A percentile compares a stretch with the other conserved stretches of the same genome.
Evolutionary conservation across 2,113 vertebrate genomes (phyloP).

Genomic region (Tympanuchus pallidicinctus): DNA sequence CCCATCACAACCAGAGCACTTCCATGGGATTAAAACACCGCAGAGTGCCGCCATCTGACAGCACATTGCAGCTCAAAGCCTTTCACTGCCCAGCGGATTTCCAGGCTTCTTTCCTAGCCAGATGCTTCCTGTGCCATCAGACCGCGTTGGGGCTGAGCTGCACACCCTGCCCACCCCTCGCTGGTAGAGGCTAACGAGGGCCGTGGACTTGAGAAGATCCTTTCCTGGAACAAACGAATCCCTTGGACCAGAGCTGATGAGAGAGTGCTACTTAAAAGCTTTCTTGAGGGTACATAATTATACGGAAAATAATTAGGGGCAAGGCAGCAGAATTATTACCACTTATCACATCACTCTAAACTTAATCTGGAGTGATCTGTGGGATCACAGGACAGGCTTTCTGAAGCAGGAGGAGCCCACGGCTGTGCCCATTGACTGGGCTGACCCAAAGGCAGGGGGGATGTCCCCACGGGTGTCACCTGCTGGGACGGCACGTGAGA

Average conservation of each 20-base stretch:
- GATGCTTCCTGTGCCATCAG: not conserved
- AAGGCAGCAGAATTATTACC: slow-evolving; percentile 59
- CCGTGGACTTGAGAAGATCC: slow-evolving; percentile 46
- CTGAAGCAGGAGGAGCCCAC: not conserved
- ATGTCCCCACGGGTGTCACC: not conserved
- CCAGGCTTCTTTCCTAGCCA: not conserved
- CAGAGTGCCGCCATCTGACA: not conserved
- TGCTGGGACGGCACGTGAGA: fast-evolving
- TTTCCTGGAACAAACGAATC: slow-evolving; percentile 55
- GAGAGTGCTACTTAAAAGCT: slow-evolving; percentile 63
- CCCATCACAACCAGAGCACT: not conserved
- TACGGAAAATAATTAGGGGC: slow-evolving; percentile 69
- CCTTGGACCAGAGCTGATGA: slow-evolving; percentile 22
- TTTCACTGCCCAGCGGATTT: not conserved
- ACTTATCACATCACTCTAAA: slow-evolving; percentile 64
- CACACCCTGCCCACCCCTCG: not conserved
- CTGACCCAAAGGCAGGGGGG: not conserved
- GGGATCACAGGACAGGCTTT: not conserved
- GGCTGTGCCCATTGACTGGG: not conserved
- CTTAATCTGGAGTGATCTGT: slow-evolving; percentile 60
- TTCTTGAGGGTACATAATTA: slow-evolving; percentile 69
- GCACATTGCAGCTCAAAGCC: not conserved
- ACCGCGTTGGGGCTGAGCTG: not conserved
- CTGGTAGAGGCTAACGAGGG: slow-evolving; percentile 24
- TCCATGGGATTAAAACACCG: not conserved